These are phyloP conservation scores for Telmatochromis bifrenatus DNA, from an alignment of 2,113 vertebrate genomes.

Conservation along the genomic window DNA sequence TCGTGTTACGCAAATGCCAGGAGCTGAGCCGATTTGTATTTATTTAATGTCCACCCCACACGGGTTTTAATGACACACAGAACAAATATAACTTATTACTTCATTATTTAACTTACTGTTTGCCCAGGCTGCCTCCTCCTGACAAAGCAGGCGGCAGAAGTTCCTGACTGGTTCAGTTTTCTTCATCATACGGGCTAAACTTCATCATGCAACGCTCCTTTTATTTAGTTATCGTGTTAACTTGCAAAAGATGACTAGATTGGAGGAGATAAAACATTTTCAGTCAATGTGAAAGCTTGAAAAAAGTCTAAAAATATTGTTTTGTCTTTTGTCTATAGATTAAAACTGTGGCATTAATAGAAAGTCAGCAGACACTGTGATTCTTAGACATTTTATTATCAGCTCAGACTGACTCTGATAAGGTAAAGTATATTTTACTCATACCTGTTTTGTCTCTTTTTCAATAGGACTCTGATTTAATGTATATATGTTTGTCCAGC, in stretches of 20 bases:
- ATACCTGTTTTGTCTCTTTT: neutral
- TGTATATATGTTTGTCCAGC: neutral
- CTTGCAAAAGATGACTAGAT: neutral
- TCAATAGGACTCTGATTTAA: neutral
- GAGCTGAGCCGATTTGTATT: neutral
- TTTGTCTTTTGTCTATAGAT: neutral
- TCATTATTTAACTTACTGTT: neutral
- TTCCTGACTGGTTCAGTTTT: neutral
- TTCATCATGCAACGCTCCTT: neutral
- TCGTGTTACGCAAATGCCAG: neutral
- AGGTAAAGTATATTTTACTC: accelerated
- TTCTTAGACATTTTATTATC: neutral
- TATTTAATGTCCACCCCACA: neutral
- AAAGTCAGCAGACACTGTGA: neutral
- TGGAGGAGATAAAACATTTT: neutral
- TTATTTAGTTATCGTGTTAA: neutral
- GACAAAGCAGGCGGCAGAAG: neutral
- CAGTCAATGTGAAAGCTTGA: neutral
- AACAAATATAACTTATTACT: neutral
- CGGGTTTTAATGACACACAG: neutral
- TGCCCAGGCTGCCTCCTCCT: neutral
- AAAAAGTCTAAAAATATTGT: neutral
- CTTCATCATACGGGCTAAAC: neutral
- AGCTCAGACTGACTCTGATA: neutral
- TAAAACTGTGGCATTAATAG: neutral